Conservation (phyloP, 2,113 vertebrate species). For the Recurvirostra avosetta region DNA sequence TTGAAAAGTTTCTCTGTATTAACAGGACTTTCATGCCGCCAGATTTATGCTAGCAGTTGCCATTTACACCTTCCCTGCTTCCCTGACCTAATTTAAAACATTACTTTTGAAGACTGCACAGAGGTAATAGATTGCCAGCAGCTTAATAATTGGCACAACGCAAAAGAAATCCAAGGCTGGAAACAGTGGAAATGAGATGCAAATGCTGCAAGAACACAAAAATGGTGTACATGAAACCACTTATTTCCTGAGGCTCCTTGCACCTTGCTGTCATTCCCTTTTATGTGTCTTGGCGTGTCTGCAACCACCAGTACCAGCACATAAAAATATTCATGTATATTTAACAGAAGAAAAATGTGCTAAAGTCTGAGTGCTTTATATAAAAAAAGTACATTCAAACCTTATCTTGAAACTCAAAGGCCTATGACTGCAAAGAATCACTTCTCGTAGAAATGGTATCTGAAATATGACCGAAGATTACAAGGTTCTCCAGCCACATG, state of each 20-base stretch:
- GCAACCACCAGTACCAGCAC: background rate
- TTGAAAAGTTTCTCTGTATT: background rate
- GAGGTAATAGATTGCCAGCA: background rate
- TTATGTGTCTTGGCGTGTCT: background rate
- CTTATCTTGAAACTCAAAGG: background rate
- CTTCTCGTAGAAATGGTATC: background rate
- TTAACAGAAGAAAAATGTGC: background rate
- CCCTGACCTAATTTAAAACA: background rate
- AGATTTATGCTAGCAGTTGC: background rate
- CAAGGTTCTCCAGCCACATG: background rate
- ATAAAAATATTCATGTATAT: background rate
- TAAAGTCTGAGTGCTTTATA: background rate
- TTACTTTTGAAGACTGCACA: background rate
- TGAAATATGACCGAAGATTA: background rate
- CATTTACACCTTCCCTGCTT: conserved; percentile 11
- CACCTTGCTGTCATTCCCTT: background rate
- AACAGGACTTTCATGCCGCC: background rate
- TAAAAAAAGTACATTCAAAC: background rate
- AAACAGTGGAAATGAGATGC: background rate
- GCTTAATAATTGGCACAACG: background rate
- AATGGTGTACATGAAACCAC: background rate
- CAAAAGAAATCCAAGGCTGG: background rate
- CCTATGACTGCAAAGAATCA: background rate
- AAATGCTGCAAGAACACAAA: background rate
- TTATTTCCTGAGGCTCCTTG: background rate